A percentile compares a stretch with the other conserved stretches of the same genome.
These are phyloP conservation scores for Drosophila algonquin DNA, from an alignment of 2,888 invertebrate genomes.

Conservation along the genomic window DNA sequence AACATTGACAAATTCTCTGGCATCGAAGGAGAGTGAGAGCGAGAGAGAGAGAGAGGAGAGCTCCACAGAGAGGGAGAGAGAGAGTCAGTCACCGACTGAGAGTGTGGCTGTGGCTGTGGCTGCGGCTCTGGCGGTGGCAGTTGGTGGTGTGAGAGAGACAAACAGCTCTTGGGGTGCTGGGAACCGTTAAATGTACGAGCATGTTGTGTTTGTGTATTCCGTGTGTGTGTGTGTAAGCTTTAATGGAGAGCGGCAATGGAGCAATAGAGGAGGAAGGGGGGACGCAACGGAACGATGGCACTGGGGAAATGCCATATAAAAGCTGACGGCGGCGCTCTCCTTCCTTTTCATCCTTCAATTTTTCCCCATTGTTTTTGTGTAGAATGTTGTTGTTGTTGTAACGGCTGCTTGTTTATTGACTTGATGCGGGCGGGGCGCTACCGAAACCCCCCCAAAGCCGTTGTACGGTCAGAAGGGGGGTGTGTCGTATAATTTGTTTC, in stretches of 20 bases:
- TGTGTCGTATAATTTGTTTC: conserved; percentile 77
- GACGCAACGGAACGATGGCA: conserved; percentile 43
- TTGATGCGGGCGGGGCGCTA: conserved; percentile 47
- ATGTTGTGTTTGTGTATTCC: conserved; percentile 18
- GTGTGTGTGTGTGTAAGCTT: conserved; percentile 35
- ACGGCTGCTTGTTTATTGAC: conserved; percentile 75
- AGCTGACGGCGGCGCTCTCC: conserved; percentile 54
- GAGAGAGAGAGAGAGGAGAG: conserved; percentile 14
- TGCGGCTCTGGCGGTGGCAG: not conserved
- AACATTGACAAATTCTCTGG: conserved; percentile 69
- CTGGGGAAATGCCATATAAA: conserved; percentile 65
- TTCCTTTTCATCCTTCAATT: conserved; percentile 31
- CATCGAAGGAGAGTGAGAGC: not conserved
- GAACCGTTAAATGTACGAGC: conserved; percentile 23
- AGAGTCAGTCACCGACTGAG: not conserved
- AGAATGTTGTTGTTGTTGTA: conserved; percentile 39
- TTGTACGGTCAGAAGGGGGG: conserved; percentile 50
- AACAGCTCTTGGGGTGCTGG: conserved; percentile 33
- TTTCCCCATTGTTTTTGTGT: conserved; percentile 38
- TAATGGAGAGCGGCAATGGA: conserved; percentile 23
- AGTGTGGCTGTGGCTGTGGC: not conserved
- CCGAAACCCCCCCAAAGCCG: not conserved
- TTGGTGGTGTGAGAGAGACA: conserved; percentile 11
- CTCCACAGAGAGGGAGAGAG: conserved; percentile 13
- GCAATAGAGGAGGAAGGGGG: conserved; percentile 5